Percentiles rank a stretch among this genome's conserved stretches.
Evolutionary conservation across 2,113 vertebrate genomes (phyloP).

Genomic region (Petromus typicus): DNA sequence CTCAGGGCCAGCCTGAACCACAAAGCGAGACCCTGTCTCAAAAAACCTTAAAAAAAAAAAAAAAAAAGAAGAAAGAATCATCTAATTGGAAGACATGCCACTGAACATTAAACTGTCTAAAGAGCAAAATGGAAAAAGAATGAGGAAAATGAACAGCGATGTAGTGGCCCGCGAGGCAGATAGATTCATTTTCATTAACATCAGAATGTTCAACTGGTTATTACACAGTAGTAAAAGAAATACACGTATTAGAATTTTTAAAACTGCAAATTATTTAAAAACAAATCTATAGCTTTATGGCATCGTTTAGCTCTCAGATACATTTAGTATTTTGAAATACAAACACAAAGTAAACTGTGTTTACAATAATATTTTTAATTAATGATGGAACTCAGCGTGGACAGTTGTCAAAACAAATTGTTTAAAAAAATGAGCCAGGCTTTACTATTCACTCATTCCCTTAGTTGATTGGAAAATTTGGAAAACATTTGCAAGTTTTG

Average conservation of each 20-base stretch:
- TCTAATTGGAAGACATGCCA: not conserved
- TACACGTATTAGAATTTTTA: not conserved
- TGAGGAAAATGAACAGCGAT: not conserved
- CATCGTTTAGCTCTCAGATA: not conserved
- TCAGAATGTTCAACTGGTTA: not conserved
- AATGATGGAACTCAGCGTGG: not conserved
- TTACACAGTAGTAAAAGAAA: not conserved
- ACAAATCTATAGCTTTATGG: not conserved
- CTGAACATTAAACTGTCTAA: no score
- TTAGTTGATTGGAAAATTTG: not conserved
- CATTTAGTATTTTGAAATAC: not conserved
- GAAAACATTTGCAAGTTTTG: not conserved
- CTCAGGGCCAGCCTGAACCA: no score
- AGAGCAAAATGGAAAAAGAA: not conserved
- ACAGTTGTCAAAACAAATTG: constrained; percentile 7
- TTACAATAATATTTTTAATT: not conserved
- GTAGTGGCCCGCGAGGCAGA: not conserved
- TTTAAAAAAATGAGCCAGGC: constrained; percentile 52
- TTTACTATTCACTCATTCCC: not conserved
- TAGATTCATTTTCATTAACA: not conserved
- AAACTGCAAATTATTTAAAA: not conserved
- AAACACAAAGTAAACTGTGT: not conserved
- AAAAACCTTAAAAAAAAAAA: no score
- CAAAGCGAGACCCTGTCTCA: no score
- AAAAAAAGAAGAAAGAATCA: no score